These are phyloP conservation scores for Hydrocynus forskahlii DNA, from an alignment of 2,797 vertebrate species.

Conservation along the genomic window DNA sequence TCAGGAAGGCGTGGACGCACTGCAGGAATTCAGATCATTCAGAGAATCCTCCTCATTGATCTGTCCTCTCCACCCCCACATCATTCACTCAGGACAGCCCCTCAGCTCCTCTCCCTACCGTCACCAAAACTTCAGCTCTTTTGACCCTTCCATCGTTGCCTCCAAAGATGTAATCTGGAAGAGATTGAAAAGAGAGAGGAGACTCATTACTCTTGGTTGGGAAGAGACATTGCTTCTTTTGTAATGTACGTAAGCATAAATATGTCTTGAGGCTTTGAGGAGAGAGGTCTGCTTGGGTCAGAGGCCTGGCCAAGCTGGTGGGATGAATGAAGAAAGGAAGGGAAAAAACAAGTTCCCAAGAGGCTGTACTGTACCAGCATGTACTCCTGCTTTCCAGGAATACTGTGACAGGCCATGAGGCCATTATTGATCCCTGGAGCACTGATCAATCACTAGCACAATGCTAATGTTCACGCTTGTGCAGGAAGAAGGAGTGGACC, in stretches of 20 bases:
- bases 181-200: constrained; percentile 58
- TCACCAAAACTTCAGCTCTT: constrained; percentile 8
- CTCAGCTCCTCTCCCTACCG: constrained; percentile 5
- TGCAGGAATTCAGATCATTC: constrained; percentile 73
- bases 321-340: background rate
- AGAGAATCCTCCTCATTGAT: constrained; percentile 67
- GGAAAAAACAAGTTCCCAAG: background rate
- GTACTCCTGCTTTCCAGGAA: constrained; percentile 21
- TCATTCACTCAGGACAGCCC: constrained; percentile 42
- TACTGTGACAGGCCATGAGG: background rate
- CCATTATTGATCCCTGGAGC: constrained; percentile 35
- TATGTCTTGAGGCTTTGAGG: constrained; percentile 25
- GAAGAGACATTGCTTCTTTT: constrained; percentile 57
- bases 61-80: constrained; percentile 39
- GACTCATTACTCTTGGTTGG: constrained; percentile 51
- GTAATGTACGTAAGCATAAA: constrained; percentile 51
- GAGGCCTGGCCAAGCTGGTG: constrained; percentile 14
- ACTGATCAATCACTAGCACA: constrained; percentile 40
- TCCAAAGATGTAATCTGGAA: constrained; percentile 60
- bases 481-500: constrained; percentile 11
- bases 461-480: background rate
- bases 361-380: background rate
- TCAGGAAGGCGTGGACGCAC: constrained; percentile 40
- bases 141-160: constrained; percentile 40
- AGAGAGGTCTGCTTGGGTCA: background rate